Conservation (phyloP, 2,797 vertebrate genomes). For the Garrulus glandarius region DNA sequence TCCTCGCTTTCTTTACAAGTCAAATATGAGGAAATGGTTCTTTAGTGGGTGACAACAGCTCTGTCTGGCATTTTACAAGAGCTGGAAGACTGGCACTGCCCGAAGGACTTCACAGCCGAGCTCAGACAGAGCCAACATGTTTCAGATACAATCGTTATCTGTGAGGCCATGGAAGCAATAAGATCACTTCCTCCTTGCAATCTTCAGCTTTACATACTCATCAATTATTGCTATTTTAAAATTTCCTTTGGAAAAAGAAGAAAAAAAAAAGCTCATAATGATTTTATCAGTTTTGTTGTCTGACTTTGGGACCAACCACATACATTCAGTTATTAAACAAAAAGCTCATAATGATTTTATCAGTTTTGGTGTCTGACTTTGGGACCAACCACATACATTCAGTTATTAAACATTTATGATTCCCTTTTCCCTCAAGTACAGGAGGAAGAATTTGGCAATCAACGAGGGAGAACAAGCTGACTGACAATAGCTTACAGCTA, state of each 20-base stretch:
- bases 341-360: neutral
- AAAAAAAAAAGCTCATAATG: neutral
- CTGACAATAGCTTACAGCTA: neutral
- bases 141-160: neutral
- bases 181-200: neutral
- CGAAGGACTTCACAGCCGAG: neutral
- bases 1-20: neutral
- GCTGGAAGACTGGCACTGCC: neutral
- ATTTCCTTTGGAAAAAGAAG: neutral
- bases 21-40: neutral
- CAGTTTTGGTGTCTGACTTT: neutral
- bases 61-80: neutral
- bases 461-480: neutral
- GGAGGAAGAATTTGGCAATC: neutral
- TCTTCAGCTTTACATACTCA: neutral
- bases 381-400: neutral
- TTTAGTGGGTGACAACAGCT: neutral
- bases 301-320: neutral
- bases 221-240: neutral
- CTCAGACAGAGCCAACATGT: neutral
- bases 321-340: too few species aligned
- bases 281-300: conserved; percentile 8
- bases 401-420: neutral
- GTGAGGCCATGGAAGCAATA: neutral
- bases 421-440: neutral